Evolutionary conservation across 2,888 invertebrate species (phyloP).

Genomic region (Melinopterus prodromus): DNA sequence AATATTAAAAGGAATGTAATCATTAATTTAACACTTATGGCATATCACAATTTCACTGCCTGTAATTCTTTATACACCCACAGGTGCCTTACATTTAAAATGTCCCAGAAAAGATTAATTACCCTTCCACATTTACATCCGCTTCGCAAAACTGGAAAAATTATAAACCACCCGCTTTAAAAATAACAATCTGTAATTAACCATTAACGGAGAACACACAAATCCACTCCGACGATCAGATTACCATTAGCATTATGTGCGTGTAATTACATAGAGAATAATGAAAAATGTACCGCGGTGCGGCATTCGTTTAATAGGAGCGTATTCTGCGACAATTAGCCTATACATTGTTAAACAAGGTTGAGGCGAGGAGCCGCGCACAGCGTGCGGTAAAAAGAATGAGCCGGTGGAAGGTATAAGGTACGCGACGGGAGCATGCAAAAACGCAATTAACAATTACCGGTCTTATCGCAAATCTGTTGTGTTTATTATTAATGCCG

Average conservation of each 20-base stretch:
- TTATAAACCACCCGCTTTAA: neutral
- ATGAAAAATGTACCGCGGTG: slow-evolving; percentile 27
- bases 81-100: neutral
- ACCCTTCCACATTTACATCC: neutral
- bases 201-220: neutral
- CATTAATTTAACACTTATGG: neutral
- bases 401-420: neutral
- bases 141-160: neutral
- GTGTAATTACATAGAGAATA: slow-evolving; percentile 12
- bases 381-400: neutral
- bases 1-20: neutral
- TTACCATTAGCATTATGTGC: neutral
- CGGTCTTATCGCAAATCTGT: slow-evolving; percentile 61
- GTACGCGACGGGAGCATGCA: slow-evolving; percentile 53
- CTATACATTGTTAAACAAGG: slow-evolving; percentile 54
- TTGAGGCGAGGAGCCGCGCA: neutral
- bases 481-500: slow-evolving; percentile 62
- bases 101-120: neutral
- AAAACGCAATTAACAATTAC: slow-evolving; percentile 63
- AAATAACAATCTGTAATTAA: neutral
- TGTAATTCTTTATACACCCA: neutral
- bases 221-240: neutral
- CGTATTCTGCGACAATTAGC: slow-evolving; percentile 41
- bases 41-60: neutral
- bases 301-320: slow-evolving; percentile 42